phyloP scores from a whole-genome alignment of 2,888 invertebrate species.

The Peribatodes rhomboidaria region DNA sequence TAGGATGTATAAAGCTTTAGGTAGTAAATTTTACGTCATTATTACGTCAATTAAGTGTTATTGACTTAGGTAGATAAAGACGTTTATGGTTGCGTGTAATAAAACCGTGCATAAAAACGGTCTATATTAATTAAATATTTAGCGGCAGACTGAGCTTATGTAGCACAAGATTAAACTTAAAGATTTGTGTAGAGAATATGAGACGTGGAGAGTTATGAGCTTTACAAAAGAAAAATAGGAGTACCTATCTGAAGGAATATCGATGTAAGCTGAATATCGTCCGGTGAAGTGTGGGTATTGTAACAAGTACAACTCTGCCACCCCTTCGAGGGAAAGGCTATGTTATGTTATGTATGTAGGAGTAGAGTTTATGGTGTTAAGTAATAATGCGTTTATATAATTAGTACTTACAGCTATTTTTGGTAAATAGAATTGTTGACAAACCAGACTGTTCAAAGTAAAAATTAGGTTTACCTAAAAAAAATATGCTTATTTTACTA shows the following conservation, averaged over 20 bases:
- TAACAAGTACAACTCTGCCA: too few species aligned
- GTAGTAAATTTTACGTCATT: not conserved
- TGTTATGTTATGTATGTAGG: too few species aligned
- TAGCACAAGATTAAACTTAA: slow-evolving; percentile 1
- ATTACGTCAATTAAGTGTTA: slow-evolving; percentile 1
- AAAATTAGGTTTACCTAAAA: too few species aligned
- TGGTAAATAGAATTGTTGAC: too few species aligned
- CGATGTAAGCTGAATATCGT: too few species aligned
- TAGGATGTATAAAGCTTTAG: not conserved
- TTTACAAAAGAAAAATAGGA: not conserved
- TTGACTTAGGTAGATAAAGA: slow-evolving; percentile 12
- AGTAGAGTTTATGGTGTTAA: not conserved
- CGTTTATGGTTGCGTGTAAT: slow-evolving; percentile 12
- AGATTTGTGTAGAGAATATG: slow-evolving; percentile 6
- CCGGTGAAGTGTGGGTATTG: too few species aligned
- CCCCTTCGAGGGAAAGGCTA: too few species aligned
- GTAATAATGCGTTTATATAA: too few species aligned
- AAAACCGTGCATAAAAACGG: slow-evolving; percentile 20
- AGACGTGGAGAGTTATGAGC: not conserved
- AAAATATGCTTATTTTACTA: too few species aligned
- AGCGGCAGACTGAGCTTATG: slow-evolving; percentile 6
- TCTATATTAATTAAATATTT: slow-evolving; percentile 24
- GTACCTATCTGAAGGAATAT: too few species aligned
- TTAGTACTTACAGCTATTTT: too few species aligned
- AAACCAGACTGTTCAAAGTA: too few species aligned